Evolutionary conservation across 2,888 invertebrate species (phyloP).

Genomic region (Gandaritis pyraliata): DNA sequence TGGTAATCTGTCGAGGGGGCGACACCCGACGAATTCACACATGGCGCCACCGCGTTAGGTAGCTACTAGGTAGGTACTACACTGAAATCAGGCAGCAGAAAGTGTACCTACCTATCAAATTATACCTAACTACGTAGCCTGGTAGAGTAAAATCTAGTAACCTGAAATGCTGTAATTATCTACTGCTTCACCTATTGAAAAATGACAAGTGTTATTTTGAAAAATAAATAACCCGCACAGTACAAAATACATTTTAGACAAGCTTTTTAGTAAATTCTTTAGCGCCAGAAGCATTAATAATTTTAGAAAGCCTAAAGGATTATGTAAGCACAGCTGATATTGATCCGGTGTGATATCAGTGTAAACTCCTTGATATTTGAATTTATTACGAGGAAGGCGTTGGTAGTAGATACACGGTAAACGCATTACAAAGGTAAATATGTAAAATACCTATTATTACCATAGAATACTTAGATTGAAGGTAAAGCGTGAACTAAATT

Average conservation of each 20-base stretch:
- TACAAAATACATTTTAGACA: no score
- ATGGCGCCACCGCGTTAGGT: constrained; percentile 23
- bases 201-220: no score
- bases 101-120: constrained; percentile 27
- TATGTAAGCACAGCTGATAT: constrained; percentile 8
- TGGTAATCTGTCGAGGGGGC: constrained; percentile 62
- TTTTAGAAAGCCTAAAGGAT: constrained; percentile 1
- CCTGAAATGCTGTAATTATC: no score
- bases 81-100: constrained; percentile 33
- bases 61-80: constrained; percentile 14
- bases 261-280: no score
- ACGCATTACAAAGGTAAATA: constrained; percentile 11
- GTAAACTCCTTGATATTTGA: constrained; percentile 21
- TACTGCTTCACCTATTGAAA: no score
- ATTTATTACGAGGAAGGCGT: constrained; percentile 22
- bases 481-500: no score
- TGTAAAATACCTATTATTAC: background rate
- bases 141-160: no score
- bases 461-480: no score
- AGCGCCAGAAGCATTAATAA: background rate
- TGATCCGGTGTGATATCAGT: constrained; percentile 11
- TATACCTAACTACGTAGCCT: constrained; percentile 14
- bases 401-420: constrained; percentile 18
- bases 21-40: constrained; percentile 51
- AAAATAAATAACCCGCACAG: no score